These are phyloP conservation scores for Pangasius djambal DNA, from an alignment of 2,797 vertebrate species.

Conservation along the genomic window DNA sequence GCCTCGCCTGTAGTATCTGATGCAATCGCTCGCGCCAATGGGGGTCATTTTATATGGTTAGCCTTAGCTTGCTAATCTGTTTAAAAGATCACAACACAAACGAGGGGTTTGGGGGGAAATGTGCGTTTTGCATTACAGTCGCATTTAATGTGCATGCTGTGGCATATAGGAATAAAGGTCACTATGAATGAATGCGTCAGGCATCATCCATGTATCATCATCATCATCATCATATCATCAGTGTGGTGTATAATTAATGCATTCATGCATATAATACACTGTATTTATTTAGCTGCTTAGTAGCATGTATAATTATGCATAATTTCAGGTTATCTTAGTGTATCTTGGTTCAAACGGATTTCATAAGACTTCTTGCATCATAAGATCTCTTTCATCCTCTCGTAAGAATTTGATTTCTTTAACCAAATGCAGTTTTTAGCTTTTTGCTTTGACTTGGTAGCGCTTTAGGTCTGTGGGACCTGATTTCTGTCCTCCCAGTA, in stretches of 20 bases:
- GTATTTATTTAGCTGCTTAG: no score
- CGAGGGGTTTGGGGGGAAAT: no score
- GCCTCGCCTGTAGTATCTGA: slow-evolving; percentile 56
- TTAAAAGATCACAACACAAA: neutral
- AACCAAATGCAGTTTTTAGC: neutral
- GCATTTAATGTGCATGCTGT: neutral
- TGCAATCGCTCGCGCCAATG: slow-evolving; percentile 63
- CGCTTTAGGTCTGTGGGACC: neutral
- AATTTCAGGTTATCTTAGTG: neutral
- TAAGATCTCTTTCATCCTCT: neutral
- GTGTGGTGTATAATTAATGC: neutral
- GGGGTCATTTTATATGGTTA: neutral
- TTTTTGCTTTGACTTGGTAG: neutral
- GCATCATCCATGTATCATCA: neutral
- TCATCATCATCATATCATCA: neutral
- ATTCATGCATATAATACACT: no score
- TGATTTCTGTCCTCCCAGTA: neutral
- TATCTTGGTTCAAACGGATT: neutral
- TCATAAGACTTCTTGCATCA: neutral
- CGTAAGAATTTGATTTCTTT: neutral
- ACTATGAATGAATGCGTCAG: neutral
- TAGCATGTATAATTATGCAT: neutral
- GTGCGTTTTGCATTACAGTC: slow-evolving; percentile 57
- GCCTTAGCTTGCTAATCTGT: neutral
- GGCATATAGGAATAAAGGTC: neutral